Evolutionary conservation across 2,797 vertebrate species (phyloP).

Genomic region (Eurystomus glaucurus): DNA sequence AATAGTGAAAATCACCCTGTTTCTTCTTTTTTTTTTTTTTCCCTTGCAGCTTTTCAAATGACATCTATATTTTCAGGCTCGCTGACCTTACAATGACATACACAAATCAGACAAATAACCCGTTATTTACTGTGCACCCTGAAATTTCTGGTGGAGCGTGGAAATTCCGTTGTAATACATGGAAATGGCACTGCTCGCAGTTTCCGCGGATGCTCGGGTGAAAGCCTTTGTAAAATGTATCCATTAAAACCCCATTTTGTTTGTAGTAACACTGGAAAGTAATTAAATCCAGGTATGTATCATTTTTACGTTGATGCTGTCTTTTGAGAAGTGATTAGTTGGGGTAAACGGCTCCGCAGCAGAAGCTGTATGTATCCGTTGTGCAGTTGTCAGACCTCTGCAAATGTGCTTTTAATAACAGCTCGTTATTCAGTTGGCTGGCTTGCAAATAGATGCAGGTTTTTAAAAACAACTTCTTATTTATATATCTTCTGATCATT

Average conservation of each 20-base stretch:
- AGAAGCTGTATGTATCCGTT: not conserved
- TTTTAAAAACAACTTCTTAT: conserved; percentile 26
- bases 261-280: not conserved
- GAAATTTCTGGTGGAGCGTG: not conserved
- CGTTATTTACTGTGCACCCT: not conserved
- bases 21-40: too few species aligned
- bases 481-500: conserved; percentile 12
- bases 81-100: not conserved
- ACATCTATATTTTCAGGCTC: not conserved
- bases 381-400: conserved; percentile 7
- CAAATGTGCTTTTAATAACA: conserved; percentile 20
- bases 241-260: not conserved
- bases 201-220: fast-evolving
- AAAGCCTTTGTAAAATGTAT: not conserved
- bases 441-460: conserved; percentile 21
- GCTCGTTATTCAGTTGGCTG: not conserved
- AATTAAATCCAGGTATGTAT: not conserved
- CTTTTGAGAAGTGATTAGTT: not conserved
- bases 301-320: conserved; percentile 6
- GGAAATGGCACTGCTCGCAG: not conserved
- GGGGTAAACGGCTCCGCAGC: not conserved
- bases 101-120: conserved; percentile 28
- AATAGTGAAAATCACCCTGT: not conserved
- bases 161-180: not conserved
- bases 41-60: not conserved